A percentile compares a stretch with the other conserved stretches of the same genome.
Conservation (phyloP, 1,140 invertebrate genomes). For the Trichomalopsis sarcophagae region DNA sequence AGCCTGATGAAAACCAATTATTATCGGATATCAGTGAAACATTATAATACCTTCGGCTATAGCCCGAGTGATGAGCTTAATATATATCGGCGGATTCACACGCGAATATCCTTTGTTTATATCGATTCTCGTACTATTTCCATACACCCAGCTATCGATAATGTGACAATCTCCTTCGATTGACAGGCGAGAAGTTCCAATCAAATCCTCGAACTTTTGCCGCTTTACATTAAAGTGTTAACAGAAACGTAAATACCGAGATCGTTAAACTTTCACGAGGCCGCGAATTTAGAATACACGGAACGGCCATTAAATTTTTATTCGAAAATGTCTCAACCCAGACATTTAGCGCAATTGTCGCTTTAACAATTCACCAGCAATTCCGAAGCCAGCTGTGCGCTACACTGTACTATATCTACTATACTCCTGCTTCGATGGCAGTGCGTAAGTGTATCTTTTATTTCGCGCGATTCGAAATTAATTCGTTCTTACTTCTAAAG, state of each 20-base stretch:
- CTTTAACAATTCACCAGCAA: slow-evolving; percentile 14
- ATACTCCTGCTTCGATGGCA: not conserved
- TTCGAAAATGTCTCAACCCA: not conserved
- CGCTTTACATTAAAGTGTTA: not conserved
- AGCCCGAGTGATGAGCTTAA: too few relatives aligned
- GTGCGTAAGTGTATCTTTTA: not conserved
- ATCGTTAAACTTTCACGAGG: not conserved
- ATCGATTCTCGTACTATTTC: too few relatives aligned
- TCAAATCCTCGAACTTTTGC: not conserved
- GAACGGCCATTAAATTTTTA: slow-evolving; percentile 31
- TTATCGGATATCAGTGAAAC: too few relatives aligned
- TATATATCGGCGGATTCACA: too few relatives aligned
- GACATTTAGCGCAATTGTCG: slow-evolving; percentile 21
- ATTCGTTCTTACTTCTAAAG: slow-evolving; percentile 1
- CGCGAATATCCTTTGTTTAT: too few relatives aligned
- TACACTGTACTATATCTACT: not conserved
- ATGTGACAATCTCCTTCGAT: too few relatives aligned
- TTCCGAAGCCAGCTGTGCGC: not conserved
- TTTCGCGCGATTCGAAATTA: not conserved
- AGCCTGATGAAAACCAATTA: too few relatives aligned
- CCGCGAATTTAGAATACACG: slow-evolving; percentile 21
- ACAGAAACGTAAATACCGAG: not conserved
- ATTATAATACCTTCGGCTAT: too few relatives aligned
- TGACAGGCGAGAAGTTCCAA: too few relatives aligned
- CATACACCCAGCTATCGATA: too few relatives aligned